Evolutionary conservation across 2,113 vertebrate species (phyloP).

Genomic region (Python bivittatus): DNA sequence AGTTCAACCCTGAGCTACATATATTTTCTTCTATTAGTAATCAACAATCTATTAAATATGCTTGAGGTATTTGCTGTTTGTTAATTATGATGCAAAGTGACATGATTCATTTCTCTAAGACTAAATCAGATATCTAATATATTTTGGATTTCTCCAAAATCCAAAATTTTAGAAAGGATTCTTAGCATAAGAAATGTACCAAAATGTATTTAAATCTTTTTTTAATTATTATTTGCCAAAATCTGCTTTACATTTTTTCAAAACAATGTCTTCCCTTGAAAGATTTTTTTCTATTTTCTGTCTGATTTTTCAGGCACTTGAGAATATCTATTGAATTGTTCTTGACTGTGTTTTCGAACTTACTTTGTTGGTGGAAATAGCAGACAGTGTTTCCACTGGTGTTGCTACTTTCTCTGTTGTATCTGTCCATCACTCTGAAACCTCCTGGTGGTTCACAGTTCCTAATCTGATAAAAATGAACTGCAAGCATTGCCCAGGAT

Average conservation of each 20-base stretch:
- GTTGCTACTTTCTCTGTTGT: background rate
- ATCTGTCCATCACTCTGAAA: background rate
- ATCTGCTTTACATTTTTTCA: background rate
- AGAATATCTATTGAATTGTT: background rate
- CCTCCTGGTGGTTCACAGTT: background rate
- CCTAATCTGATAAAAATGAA: background rate
- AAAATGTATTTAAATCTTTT: background rate
- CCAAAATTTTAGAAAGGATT: background rate
- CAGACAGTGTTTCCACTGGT: background rate
- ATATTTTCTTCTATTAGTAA: too few relatives aligned
- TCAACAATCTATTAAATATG: conserved; percentile 20
- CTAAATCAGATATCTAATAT: background rate
- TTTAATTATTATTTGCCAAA: background rate
- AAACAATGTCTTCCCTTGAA: background rate
- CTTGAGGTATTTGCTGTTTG: background rate
- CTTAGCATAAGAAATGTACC: background rate
- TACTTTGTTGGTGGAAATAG: background rate
- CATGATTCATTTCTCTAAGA: background rate
- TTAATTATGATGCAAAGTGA: background rate
- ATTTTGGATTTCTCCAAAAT: background rate
- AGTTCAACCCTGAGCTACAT: too few relatives aligned
- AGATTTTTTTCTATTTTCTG: background rate
- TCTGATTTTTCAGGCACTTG: background rate
- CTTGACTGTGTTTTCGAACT: background rate
- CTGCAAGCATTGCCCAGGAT: background rate